Evolutionary conservation across 2,797 vertebrate species (phyloP).

Genomic region (Ciconia nigra): DNA sequence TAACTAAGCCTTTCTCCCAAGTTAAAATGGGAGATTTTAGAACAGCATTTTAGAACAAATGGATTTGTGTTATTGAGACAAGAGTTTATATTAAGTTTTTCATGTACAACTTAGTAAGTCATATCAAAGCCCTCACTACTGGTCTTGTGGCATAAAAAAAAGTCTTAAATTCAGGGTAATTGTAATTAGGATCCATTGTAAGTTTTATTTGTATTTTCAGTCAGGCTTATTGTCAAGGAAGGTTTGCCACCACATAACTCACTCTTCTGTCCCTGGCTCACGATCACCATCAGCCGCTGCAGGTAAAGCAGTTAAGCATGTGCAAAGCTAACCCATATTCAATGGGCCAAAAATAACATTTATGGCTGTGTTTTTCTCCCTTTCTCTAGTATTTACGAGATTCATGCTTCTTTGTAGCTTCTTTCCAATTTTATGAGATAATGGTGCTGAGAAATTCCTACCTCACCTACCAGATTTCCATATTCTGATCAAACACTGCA

Average conservation of each 20-base stretch:
- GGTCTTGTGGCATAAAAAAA: not conserved
- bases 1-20: not conserved
- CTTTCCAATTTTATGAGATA: not conserved
- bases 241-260: not conserved
- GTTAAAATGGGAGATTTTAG: not conserved
- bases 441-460: not conserved
- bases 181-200: not conserved
- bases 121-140: not conserved
- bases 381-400: not conserved
- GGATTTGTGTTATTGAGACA: not conserved
- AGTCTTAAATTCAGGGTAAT: not conserved
- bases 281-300: not conserved
- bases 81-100: not conserved
- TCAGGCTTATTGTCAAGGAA: not conserved
- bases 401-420: not conserved
- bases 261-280: not conserved
- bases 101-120: not conserved
- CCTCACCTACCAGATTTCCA: not conserved
- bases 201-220: not conserved
- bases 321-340: not conserved
- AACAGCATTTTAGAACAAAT: not conserved
- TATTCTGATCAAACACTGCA: not conserved
- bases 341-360: not conserved
- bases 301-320: not conserved
- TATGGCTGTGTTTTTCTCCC: not conserved